Evolutionary conservation across 2,888 invertebrate species (phyloP).

Genomic region (Plagodis dolabraria): DNA sequence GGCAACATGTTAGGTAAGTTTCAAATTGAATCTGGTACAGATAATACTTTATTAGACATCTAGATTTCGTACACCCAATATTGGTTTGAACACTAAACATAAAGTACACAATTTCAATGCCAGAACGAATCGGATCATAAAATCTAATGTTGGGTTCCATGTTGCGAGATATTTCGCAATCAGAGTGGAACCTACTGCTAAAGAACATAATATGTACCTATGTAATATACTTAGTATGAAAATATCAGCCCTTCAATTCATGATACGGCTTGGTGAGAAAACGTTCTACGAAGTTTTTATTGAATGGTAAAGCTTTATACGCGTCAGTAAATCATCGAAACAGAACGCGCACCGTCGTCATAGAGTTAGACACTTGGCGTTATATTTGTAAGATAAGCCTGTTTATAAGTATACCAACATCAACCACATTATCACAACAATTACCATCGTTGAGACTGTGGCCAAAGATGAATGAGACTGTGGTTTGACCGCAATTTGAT

Average conservation of each 20-base stretch:
- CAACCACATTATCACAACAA: too few relatives aligned
- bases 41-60: conserved; percentile 10
- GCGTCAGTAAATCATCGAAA: too few relatives aligned
- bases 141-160: conserved; percentile 4
- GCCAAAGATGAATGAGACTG: too few relatives aligned
- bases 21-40: conserved; percentile 13
- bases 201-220: neutral
- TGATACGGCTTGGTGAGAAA: conserved; percentile 23
- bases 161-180: conserved; percentile 27
- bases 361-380: too few relatives aligned
- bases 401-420: too few relatives aligned
- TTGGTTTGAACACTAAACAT: conserved; percentile 14
- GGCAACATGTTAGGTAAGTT: conserved; percentile 9
- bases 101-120: conserved; percentile 16
- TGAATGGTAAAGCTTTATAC: too few relatives aligned
- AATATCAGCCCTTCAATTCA: too few relatives aligned
- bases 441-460: too few relatives aligned
- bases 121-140: conserved; percentile 14
- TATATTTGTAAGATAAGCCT: too few relatives aligned
- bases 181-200: too few relatives aligned
- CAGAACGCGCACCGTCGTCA: too few relatives aligned
- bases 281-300: neutral
- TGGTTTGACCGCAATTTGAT: too few relatives aligned
- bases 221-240: neutral
- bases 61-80: conserved; percentile 23